phyloP scores from a whole-genome alignment of 2,888 invertebrate species.

The Mesorhabditis belari region DNA sequence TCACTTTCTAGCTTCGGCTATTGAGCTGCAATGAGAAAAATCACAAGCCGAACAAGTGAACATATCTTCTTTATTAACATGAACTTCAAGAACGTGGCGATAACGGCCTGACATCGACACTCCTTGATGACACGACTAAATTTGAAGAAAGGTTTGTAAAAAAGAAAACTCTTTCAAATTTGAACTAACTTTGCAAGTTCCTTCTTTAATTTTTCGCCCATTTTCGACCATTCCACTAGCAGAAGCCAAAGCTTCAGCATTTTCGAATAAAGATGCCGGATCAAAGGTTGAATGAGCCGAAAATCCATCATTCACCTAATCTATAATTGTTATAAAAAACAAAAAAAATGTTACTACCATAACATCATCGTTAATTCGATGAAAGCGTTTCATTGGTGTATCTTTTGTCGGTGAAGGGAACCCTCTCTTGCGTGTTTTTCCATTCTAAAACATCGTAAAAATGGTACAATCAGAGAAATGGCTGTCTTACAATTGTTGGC shows the following conservation, averaged over 20 bases:
- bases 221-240: too few species aligned
- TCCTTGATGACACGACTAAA: conserved; percentile 17
- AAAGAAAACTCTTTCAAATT: not conserved
- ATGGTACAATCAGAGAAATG: not conserved
- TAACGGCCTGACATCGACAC: conserved; percentile 31
- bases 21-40: not conserved
- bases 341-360: too few species aligned
- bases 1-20: not conserved
- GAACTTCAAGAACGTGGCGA: conserved; percentile 29
- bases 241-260: too few species aligned
- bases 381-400: too few species aligned
- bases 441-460: not conserved
- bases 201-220: too few species aligned
- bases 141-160: not conserved
- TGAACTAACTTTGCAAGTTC: not conserved
- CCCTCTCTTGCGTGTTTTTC: not conserved
- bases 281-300: too few species aligned
- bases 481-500: not conserved
- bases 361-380: too few species aligned
- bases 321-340: too few species aligned
- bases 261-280: too few species aligned
- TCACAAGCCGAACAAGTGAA: conserved; percentile 7
- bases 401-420: too few species aligned
- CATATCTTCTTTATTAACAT: conserved; percentile 24
- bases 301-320: too few species aligned